Conservation (phyloP, 2,113 vertebrate species). For the Catharus bicknelli region DNA sequence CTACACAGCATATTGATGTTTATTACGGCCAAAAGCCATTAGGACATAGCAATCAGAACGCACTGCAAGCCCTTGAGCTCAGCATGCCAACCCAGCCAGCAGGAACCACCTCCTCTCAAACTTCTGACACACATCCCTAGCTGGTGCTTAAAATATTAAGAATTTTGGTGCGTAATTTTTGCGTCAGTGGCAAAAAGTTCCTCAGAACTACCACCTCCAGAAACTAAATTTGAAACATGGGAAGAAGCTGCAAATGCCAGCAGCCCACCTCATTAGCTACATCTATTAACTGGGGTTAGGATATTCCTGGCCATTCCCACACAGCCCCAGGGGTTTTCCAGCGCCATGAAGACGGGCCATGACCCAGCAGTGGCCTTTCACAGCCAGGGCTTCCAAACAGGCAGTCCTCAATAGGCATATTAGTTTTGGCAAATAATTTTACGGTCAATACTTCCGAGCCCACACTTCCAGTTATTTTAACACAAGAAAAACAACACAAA, state of each 20-base stretch:
- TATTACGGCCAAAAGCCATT: background rate
- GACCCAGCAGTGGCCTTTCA: background rate
- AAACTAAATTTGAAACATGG: background rate
- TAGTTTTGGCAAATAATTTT: background rate
- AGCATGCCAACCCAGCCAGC: background rate
- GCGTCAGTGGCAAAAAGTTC: background rate
- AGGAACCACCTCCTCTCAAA: background rate
- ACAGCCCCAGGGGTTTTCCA: background rate
- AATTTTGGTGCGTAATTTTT: background rate
- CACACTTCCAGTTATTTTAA: background rate
- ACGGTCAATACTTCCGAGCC: background rate
- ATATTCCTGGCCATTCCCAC: background rate
- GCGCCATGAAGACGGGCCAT: rapidly evolving
- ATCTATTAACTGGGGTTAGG: rapidly evolving
- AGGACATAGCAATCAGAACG: rapidly evolving
- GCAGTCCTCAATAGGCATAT: background rate
- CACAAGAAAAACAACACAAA: background rate
- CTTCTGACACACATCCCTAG: background rate
- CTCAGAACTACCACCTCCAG: background rate
- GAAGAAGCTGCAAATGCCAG: background rate
- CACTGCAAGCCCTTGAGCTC: background rate
- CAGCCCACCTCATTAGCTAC: background rate
- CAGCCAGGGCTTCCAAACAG: background rate
- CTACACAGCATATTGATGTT: background rate
- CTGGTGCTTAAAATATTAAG: background rate